Base-by-base conservation (phyloP, 2,113 vertebrate species). In the Varanus komodoensis region DNA sequence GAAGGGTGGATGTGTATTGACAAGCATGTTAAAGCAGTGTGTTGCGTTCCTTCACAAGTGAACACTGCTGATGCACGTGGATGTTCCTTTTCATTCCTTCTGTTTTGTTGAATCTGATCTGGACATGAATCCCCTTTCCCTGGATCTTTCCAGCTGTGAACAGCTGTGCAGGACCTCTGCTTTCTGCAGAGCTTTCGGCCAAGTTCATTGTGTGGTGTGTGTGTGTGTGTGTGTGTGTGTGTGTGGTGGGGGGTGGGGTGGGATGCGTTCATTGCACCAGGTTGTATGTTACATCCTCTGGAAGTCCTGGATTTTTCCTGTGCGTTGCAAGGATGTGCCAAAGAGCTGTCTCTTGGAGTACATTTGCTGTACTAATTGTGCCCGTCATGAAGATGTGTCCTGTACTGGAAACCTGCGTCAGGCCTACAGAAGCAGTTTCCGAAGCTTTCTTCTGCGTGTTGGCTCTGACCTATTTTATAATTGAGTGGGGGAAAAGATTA, bases 401-500 rank as follows among this genome's bases (percentile, higher is more conserved):
- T 69, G 44, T 6, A 12, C 9, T 5, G 54, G 34, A 61, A 82
- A n/a, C 11, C 44, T 0, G 17, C 25, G 1, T 50, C 81, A 80
- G 87, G 32, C 19, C 5, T 86, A 79, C 89, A 79, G 7, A 67
- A 80, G 87, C 87, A 90, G 0, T 71, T 89, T 89, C 69, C 88
- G 88, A 78, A 71, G 73, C 2, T 19, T 69, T 12, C 64, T 8
- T 17, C 0, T 64, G 89, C 79, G 71, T 3, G 71, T 82, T 89
- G 92, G 80, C 83, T 89, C 69, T 89, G 89, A 82, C 91, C 71
- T 52, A 54, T 0, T 87, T 91, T 48, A 68, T 2, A 84, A 5
- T 44, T 38, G 83, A 90, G 44, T 71, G 23, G 4, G 64, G 8
- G 44, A n/a, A 77, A 52, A 84, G 27, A 68, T 84, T 84, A 78